Evolutionary conservation across 2,797 vertebrate species (phyloP).

Genomic region (Dermochelys coriacea): DNA sequence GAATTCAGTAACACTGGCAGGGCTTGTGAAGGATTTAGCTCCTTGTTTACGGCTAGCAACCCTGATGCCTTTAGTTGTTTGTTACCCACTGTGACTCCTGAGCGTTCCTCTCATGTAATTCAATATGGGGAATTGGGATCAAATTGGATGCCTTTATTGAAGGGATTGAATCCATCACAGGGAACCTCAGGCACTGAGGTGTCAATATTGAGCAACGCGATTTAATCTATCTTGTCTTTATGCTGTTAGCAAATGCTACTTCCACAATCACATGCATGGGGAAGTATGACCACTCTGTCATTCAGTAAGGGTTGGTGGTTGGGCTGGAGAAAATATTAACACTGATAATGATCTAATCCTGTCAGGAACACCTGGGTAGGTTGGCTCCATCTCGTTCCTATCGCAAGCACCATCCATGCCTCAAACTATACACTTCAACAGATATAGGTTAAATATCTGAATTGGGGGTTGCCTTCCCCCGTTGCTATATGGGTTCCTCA

Average conservation of each 20-base stretch:
- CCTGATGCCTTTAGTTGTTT: conserved; percentile 53
- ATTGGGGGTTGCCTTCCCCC: not conserved
- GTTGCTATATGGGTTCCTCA: not conserved
- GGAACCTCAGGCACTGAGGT: not conserved
- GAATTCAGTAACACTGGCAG: not conserved
- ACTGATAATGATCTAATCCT: too few species aligned
- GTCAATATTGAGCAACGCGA: not conserved
- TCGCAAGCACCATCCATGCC: too few species aligned
- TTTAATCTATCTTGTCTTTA: not conserved
- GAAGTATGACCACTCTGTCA: too few species aligned
- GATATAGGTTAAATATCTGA: not conserved
- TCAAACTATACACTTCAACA: too few species aligned
- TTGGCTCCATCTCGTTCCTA: too few species aligned
- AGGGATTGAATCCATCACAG: not conserved
- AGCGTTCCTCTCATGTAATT: not conserved
- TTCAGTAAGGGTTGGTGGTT: too few species aligned
- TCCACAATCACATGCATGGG: too few species aligned
- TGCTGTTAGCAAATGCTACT: not conserved
- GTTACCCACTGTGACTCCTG: not conserved
- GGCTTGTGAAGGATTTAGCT: not conserved
- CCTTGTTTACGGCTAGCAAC: conserved; percentile 34
- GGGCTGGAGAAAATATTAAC: too few species aligned
- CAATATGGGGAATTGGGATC: not conserved
- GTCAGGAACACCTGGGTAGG: too few species aligned
- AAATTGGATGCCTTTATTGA: not conserved